Evolutionary conservation across 2,113 vertebrate genomes (phyloP), one percentile per base, ranked within the genome.

Genomic region (Centropus bengalensis): DNA sequence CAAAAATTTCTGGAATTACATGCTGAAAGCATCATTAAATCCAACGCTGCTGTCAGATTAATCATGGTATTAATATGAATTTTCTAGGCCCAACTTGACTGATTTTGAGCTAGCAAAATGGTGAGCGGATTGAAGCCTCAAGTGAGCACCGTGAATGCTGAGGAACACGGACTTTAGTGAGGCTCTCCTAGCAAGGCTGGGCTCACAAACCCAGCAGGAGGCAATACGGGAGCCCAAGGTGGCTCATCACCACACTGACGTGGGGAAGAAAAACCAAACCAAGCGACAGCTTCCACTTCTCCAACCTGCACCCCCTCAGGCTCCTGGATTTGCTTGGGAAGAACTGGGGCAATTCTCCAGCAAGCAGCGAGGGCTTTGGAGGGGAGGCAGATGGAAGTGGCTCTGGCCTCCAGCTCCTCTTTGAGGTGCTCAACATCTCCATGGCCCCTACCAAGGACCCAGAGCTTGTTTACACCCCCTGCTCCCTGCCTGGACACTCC

Each of bases 1-100:
- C 75, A 63, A 87, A 71, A 67, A 88, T 86, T 82, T 95, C 90
- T 94, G 89, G 68, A 95, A 96, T 87, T 88, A 94, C 68, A 88
- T 24, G 52, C 74, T 90, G 76, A 91, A 94, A 94, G 68, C 32
- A 71, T 56, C 64, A 78, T 66, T 79, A 18, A 38, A 78, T 67
- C 58, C 77, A 88, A 96, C 91, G 91, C 51, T 81, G 42, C 69
- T 82, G 21, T 64, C 70, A 97, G 89, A 94, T 87, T 67, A 86
- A 83, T 71, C 76, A 94, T 47, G 52, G 60, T 56, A 89, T 47
- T 70, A 64, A 81, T 82, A 71, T 93, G 32, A 74, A 63, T 69
- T 70, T 93, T 86, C 71, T 91, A 73, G 49, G 44, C 58, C 70
- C 56, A 68, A 42, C 49, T 38, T 74, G 76, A 55, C 32, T 54